A percentile compares a stretch with the other conserved stretches of the same genome.
Conservation (phyloP, 2,113 vertebrate species). For the Melanotaenia duboulayi region DNA sequence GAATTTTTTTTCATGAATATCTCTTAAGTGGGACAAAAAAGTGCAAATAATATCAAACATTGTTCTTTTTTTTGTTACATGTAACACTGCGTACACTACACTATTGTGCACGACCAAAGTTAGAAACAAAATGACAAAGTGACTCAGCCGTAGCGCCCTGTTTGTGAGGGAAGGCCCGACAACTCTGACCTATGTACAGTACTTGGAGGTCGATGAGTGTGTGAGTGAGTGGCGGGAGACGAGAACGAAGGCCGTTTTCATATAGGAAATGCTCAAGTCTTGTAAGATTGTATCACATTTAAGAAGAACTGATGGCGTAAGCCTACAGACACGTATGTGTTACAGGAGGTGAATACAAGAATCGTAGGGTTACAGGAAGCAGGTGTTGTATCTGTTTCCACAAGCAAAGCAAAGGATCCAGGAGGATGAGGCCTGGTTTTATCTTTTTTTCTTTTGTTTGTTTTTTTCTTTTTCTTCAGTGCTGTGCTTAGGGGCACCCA, state of each 20-base stretch:
- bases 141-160: conserved; percentile 86
- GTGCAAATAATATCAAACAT: conserved; percentile 84
- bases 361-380: conserved; percentile 73
- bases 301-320: conserved; percentile 54
- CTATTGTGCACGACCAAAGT: conserved; percentile 82
- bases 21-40: conserved; percentile 79
- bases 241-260: conserved; percentile 15
- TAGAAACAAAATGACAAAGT: conserved; percentile 82
- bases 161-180: conserved; percentile 72
- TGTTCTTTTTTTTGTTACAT: conserved; percentile 71
- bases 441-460: conserved; percentile 45
- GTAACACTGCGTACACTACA: conserved; percentile 85
- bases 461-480: conserved; percentile 64
- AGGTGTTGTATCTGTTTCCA: conserved; percentile 44
- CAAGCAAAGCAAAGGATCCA: conserved; percentile 37
- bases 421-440: conserved; percentile 54
- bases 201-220: conserved; percentile 70
- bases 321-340: conserved; percentile 60
- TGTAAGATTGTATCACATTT: conserved; percentile 55
- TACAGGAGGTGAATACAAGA: conserved; percentile 58
- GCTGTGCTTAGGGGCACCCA: conserved; percentile 68
- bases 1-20: conserved; percentile 68
- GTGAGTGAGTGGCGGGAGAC: conserved; percentile 55
- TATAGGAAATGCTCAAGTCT: conserved; percentile 37
- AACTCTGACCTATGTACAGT: conserved; percentile 71